These are phyloP conservation scores for Dicentrarchus labrax DNA, from an alignment of 2,113 vertebrate species.

Conservation along the genomic window DNA sequence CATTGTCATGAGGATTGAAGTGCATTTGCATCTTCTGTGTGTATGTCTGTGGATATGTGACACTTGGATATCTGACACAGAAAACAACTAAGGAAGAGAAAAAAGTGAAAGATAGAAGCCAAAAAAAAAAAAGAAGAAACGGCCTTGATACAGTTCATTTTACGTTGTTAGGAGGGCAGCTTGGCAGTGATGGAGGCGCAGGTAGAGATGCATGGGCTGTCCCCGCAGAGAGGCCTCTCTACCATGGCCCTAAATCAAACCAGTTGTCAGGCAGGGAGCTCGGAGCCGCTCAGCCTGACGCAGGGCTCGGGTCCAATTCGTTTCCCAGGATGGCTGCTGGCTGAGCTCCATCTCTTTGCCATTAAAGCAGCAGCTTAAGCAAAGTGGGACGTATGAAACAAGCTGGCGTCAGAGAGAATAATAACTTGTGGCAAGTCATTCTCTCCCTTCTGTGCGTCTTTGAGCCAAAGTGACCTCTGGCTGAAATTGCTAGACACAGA, in stretches of 20 bases:
- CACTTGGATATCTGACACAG: not conserved
- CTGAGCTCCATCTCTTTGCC: slow-evolving; percentile 28
- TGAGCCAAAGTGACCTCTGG: slow-evolving; percentile 16
- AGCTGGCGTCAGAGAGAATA: slow-evolving; percentile 28
- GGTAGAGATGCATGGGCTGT: slow-evolving; percentile 12
- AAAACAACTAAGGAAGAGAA: not conserved
- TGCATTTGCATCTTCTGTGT: not conserved
- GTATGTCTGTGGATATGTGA: not conserved
- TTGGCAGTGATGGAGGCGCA: not conserved
- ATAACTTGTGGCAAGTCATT: slow-evolving; percentile 16
- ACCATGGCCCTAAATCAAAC: slow-evolving; percentile 11
- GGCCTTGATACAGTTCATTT: not conserved
- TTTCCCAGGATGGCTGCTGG: slow-evolving; percentile 5
- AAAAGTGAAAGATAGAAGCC: not conserved
- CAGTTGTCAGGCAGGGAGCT: not conserved
- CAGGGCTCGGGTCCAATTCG: slow-evolving; percentile 10
- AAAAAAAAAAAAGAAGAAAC: not conserved
- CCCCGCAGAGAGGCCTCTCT: not conserved
- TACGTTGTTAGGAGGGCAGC: not conserved
- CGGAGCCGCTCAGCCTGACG: not conserved
- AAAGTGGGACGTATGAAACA: not conserved
- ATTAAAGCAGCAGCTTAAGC: slow-evolving; percentile 24
- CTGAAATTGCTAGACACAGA: not conserved
- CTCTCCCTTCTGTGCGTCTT: not conserved
- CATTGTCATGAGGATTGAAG: not conserved